Evolutionary conservation across 2,888 invertebrate species (phyloP).

Genomic region (Disparrhopalites patrizii): DNA sequence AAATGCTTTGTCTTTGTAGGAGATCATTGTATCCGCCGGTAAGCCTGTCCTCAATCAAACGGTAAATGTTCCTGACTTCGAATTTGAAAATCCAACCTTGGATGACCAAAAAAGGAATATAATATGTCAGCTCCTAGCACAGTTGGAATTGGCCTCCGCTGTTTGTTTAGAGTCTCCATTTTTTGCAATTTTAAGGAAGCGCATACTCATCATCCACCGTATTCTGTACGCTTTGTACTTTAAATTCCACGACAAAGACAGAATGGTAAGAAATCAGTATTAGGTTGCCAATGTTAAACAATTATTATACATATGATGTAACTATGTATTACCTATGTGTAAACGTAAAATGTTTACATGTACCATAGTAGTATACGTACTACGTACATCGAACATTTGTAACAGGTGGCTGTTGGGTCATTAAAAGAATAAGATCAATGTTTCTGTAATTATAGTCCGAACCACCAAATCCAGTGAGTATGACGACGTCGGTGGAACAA

Average conservation of each 20-base stretch:
- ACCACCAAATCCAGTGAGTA: slow-evolving; percentile 2
- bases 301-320: too few species aligned
- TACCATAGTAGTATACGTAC: too few species aligned
- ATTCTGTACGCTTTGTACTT: slow-evolving; percentile 59
- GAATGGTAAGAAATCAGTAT: slow-evolving; percentile 4
- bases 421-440: too few species aligned
- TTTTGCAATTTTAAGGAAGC: slow-evolving; percentile 57
- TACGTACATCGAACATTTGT: too few species aligned
- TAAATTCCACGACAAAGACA: slow-evolving; percentile 55
- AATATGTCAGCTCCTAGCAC: slow-evolving; percentile 55
- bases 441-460: slow-evolving; percentile 10
- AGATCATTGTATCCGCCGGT: slow-evolving; percentile 37
- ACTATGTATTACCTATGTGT: too few species aligned
- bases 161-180: slow-evolving; percentile 60
- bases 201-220: slow-evolving; percentile 58
- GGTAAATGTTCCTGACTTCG: slow-evolving; percentile 56
- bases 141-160: slow-evolving; percentile 57
- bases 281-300: neutral
- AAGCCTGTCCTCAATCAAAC: slow-evolving; percentile 42
- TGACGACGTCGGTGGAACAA: slow-evolving; percentile 11
- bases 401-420: too few species aligned
- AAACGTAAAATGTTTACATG: too few species aligned
- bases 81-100: slow-evolving; percentile 54
- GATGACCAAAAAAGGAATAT: slow-evolving; percentile 58
- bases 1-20: slow-evolving; percentile 40